Conservation (phyloP, 2,888 invertebrate genomes). For the Odontocolon sp. region DNA sequence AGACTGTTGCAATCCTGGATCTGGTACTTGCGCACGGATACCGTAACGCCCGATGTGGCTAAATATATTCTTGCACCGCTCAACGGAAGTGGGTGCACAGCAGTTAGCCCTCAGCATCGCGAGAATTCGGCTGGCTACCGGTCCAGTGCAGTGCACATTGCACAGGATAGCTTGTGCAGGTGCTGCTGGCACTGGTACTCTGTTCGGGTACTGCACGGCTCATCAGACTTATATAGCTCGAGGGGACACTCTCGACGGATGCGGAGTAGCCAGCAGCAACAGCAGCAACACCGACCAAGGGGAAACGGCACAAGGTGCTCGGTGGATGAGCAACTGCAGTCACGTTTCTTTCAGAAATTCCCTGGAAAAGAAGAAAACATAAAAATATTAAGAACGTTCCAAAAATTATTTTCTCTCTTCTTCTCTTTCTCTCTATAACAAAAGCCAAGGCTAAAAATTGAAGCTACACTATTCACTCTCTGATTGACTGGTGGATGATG, state of each 20-base stretch:
- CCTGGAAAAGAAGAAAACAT: no score
- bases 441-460: no score
- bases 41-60: slow-evolving; percentile 19
- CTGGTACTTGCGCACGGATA: slow-evolving; percentile 53
- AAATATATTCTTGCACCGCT: slow-evolving; percentile 49
- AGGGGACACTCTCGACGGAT: slow-evolving; percentile 16
- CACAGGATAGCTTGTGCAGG: neutral
- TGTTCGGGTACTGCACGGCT: neutral
- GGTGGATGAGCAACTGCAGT: slow-evolving; percentile 20
- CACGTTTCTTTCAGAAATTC: slow-evolving; percentile 1
- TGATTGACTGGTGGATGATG: no score
- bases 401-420: neutral
- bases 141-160: slow-evolving; percentile 1
- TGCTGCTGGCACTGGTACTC: neutral
- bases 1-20: slow-evolving; percentile 6
- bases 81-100: slow-evolving; percentile 32
- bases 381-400: no score
- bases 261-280: neutral
- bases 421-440: neutral
- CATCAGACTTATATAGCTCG: slow-evolving; percentile 15
- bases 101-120: slow-evolving; percentile 16
- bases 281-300: neutral
- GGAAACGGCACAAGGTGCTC: slow-evolving; percentile 25
- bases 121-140: slow-evolving; percentile 27
- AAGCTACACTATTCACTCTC: no score